Evolutionary conservation across 2,113 vertebrate genomes (phyloP).

Genomic region (Polypterus senegalus): DNA sequence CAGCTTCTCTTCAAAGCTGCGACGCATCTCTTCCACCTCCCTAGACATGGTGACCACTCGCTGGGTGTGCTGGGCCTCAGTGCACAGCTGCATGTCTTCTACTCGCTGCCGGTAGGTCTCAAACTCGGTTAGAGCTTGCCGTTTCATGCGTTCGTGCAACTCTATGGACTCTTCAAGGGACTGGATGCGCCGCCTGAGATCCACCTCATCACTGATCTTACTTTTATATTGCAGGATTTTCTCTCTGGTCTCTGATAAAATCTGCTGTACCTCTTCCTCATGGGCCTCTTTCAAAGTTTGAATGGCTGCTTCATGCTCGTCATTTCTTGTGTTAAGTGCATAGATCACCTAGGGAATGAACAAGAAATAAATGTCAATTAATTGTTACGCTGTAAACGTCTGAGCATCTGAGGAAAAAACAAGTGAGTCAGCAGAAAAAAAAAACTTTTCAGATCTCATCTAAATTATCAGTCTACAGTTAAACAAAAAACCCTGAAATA

Average conservation of each 20-base stretch:
- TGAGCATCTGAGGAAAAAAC: too few species aligned
- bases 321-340: constrained; percentile 96
- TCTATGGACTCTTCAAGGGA: constrained; percentile 89
- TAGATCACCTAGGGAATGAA: constrained; percentile 79
- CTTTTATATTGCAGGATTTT: constrained; percentile 89
- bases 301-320: constrained; percentile 90
- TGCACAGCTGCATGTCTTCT: constrained; percentile 92
- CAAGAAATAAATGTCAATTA: not conserved
- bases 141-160: constrained; percentile 87
- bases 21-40: constrained; percentile 93
- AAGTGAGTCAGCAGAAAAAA: too few species aligned
- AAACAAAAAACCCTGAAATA: too few species aligned
- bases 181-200: constrained; percentile 84
- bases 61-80: constrained; percentile 91
- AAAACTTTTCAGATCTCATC: too few species aligned
- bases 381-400: not conserved
- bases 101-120: constrained; percentile 87
- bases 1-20: constrained; percentile 85
- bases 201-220: constrained; percentile 85
- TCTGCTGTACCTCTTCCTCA: constrained; percentile 96
- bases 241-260: constrained; percentile 89
- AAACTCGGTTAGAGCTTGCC: constrained; percentile 87
- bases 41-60: constrained; percentile 90
- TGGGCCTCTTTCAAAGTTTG: constrained; percentile 96
- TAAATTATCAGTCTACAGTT: too few species aligned